Percentiles rank a stretch among this genome's conserved stretches.
Conservation (phyloP, 2,888 invertebrate genomes). For the Yponomeuta evonymella region DNA sequence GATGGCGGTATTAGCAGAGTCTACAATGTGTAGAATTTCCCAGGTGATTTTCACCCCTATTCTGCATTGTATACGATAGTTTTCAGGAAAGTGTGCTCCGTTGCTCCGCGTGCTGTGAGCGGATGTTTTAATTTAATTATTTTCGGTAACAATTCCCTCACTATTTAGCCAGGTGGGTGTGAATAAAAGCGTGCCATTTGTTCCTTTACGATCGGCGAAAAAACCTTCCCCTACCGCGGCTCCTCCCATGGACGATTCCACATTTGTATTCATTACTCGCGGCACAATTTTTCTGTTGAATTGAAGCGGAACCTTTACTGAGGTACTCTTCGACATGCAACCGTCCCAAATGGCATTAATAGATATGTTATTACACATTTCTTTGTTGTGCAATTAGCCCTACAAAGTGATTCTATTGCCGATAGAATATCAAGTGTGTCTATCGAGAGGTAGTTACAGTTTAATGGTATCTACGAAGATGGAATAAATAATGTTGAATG, state of each 20-base stretch:
- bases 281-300: constrained; percentile 19
- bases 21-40: neutral
- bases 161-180: constrained; percentile 36
- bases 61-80: neutral
- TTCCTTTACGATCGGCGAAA: constrained; percentile 43
- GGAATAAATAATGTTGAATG: neutral
- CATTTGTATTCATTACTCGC: constrained; percentile 45
- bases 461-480: neutral
- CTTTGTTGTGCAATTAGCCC: neutral
- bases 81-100: neutral
- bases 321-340: constrained; percentile 39
- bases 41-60: neutral
- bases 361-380: constrained; percentile 23
- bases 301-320: constrained; percentile 43
- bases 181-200: constrained; percentile 41
- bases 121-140: constrained; percentile 11
- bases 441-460: neutral
- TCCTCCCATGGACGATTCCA: constrained; percentile 37
- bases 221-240: constrained; percentile 36
- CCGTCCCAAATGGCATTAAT: constrained; percentile 27
- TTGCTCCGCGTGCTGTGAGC: neutral
- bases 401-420: neutral
- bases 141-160: constrained; percentile 19
- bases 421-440: neutral
- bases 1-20: neutral